These are phyloP conservation scores for Gadus chalcogrammus DNA, from an alignment of 2,113 vertebrate genomes.

Conservation along the genomic window DNA sequence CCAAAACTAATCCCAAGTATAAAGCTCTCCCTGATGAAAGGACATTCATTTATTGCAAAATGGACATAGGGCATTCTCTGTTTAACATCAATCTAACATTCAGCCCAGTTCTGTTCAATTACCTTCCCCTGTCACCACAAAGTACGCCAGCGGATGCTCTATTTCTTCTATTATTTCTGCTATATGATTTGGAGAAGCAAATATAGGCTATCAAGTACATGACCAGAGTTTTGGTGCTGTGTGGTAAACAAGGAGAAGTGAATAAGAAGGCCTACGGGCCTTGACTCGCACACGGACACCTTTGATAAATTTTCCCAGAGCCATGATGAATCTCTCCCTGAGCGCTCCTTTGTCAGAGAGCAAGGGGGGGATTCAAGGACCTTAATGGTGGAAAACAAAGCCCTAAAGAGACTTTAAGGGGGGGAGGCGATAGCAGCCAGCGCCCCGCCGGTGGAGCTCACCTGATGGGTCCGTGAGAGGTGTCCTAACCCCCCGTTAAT, in stretches of 20 bases:
- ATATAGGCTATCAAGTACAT: too few species aligned
- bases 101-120: constrained; percentile 17
- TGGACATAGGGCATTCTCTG: constrained; percentile 76
- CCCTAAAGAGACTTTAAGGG: constrained; percentile 77
- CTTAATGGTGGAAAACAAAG: constrained; percentile 72
- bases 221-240: too few species aligned
- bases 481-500: constrained; percentile 78
- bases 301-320: constrained; percentile 12
- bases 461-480: constrained; percentile 83
- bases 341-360: constrained; percentile 33
- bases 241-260: too few species aligned
- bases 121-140: not conserved
- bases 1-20: constrained; percentile 87
- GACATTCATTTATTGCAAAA: constrained; percentile 77
- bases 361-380: constrained; percentile 62
- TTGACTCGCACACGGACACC: not conserved
- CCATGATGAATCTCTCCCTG: constrained; percentile 13
- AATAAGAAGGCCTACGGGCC: not conserved
- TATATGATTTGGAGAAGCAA: too few species aligned
- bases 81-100: constrained; percentile 79
- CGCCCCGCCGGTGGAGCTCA: constrained; percentile 82
- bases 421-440: constrained; percentile 68
- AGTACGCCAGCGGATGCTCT: too few species aligned
- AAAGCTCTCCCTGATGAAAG: constrained; percentile 85
- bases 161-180: too few species aligned